phyloP scores from a whole-genome alignment of 2,888 invertebrate genomes.

The Clitarchus hookeri region DNA sequence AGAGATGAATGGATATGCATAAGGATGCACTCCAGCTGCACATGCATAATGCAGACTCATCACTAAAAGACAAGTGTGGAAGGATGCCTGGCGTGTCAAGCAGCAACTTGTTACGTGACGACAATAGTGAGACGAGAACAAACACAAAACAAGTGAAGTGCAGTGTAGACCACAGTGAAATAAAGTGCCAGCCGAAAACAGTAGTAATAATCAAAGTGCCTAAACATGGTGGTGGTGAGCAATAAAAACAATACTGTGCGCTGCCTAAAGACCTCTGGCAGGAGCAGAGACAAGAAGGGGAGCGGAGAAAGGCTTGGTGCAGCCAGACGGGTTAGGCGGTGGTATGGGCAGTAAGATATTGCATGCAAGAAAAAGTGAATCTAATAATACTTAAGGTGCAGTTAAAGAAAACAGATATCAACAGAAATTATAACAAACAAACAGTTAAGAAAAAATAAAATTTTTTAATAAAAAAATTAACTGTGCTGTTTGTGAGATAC shows the following conservation, averaged over 20 bases:
- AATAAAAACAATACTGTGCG: slow-evolving; percentile 36
- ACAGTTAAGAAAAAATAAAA: slow-evolving; percentile 33
- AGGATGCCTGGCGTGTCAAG: background rate
- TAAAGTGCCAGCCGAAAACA: slow-evolving; percentile 36
- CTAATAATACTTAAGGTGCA: slow-evolving; percentile 42
- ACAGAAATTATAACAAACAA: slow-evolving; percentile 32
- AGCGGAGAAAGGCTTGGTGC: slow-evolving; percentile 15
- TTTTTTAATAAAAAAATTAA: slow-evolving; percentile 33
- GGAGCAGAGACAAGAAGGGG: slow-evolving; percentile 21
- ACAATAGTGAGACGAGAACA: slow-evolving; percentile 33
- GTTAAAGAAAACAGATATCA: slow-evolving; percentile 36
- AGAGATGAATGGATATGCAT: too few species aligned
- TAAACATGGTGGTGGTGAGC: slow-evolving; percentile 31
- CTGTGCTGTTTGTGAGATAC: slow-evolving; percentile 42
- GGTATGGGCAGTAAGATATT: slow-evolving; percentile 34
- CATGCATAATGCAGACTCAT: background rate
- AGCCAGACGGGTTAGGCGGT: slow-evolving; percentile 8
- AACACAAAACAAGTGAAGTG: slow-evolving; percentile 41
- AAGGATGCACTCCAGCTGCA: background rate
- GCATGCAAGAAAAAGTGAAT: slow-evolving; percentile 42
- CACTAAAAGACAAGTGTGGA: background rate
- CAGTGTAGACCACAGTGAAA: slow-evolving; percentile 41
- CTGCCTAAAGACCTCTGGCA: slow-evolving; percentile 41
- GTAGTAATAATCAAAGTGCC: slow-evolving; percentile 32
- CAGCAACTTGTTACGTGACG: slow-evolving; percentile 23